These are phyloP conservation scores for Nomada ferruginata DNA, from an alignment of 2,888 invertebrate species.

Conservation along the genomic window DNA sequence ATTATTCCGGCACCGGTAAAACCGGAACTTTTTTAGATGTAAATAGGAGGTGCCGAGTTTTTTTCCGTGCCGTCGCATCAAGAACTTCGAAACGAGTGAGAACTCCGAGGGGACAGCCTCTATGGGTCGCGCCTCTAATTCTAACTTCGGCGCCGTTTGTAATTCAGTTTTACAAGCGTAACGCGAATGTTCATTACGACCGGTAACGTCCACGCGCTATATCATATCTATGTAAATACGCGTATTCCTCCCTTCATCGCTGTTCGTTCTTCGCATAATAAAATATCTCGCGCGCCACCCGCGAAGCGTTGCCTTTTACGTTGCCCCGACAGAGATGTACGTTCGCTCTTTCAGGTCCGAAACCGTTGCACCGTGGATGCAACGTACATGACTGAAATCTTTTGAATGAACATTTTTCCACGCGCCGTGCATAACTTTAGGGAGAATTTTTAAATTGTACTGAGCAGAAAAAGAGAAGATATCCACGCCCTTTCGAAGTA, in stretches of 20 bases:
- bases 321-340: neutral
- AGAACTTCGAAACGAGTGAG: constrained; percentile 32
- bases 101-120: constrained; percentile 4
- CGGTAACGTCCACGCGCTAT: constrained; percentile 27
- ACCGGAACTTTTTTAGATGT: constrained; percentile 43
- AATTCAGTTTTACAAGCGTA: constrained; percentile 50
- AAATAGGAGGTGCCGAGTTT: constrained; percentile 32
- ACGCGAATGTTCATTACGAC: constrained; percentile 49
- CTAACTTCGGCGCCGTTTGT: constrained; percentile 54
- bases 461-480: too few relatives aligned
- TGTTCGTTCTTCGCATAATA: constrained; percentile 52
- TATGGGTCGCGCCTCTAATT: constrained; percentile 28
- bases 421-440: too few relatives aligned
- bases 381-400: neutral
- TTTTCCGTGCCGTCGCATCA: constrained; percentile 46
- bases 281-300: constrained; percentile 35
- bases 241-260: constrained; percentile 34
- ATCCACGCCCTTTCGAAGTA: too few relatives aligned
- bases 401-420: neutral
- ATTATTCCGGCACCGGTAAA: constrained; percentile 8
- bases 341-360: neutral
- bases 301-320: neutral
- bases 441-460: too few relatives aligned
- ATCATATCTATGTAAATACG: constrained; percentile 48
- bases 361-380: neutral